Conservation (phyloP, 1,140 invertebrate genomes). For the Temnothorax longispinosus region DNA sequence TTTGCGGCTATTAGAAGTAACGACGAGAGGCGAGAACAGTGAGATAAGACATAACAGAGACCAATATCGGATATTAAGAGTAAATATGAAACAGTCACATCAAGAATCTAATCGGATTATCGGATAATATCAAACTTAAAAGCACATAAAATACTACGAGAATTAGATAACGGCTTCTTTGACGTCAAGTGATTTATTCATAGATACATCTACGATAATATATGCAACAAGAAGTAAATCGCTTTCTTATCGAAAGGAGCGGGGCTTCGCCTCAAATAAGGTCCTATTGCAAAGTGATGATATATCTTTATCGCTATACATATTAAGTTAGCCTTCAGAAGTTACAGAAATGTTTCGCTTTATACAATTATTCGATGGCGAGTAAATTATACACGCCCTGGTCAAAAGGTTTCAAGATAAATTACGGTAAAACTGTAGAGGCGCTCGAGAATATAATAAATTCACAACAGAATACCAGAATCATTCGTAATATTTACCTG, state of each 20-base stretch:
- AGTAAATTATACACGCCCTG: background rate
- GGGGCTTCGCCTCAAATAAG: conserved; percentile 12
- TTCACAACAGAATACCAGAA: background rate
- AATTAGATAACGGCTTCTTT: conserved; percentile 28
- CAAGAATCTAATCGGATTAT: conserved; percentile 15
- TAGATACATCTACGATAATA: conserved; percentile 55
- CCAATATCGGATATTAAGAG: background rate
- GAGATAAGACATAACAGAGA: background rate
- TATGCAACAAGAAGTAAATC: conserved; percentile 51
- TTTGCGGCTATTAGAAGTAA: background rate
- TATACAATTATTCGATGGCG: conserved; percentile 2
- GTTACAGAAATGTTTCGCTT: conserved; percentile 12
- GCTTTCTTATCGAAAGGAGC: conserved; percentile 32
- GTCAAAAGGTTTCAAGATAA: conserved; percentile 1
- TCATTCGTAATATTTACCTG: background rate
- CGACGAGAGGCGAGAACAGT: background rate
- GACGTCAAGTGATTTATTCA: conserved; percentile 51
- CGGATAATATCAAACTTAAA: background rate
- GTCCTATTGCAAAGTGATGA: conserved; percentile 36
- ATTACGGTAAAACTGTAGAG: conserved; percentile 11
- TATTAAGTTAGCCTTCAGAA: conserved; percentile 21
- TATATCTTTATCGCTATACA: conserved; percentile 36
- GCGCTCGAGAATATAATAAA: background rate
- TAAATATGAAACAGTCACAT: background rate
- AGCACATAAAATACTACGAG: background rate